Conservation (phyloP, 2,113 vertebrate genomes). For the Glareola pratincola region DNA sequence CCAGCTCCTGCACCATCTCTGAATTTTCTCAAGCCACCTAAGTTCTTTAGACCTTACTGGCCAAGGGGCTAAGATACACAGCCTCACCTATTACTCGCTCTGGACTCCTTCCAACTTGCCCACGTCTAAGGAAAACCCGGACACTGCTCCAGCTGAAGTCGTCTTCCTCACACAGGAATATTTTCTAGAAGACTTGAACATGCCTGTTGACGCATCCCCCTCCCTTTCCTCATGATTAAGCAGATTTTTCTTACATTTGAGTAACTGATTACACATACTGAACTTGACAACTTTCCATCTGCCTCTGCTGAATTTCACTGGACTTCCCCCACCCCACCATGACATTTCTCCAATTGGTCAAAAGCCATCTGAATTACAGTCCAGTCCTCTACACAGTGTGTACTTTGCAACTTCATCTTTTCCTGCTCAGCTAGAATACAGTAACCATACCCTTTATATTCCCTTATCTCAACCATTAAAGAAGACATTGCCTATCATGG, state of each 20-base stretch:
- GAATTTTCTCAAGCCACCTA: neutral
- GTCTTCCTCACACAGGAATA: neutral
- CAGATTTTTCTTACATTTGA: neutral
- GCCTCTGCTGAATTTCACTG: neutral
- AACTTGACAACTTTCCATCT: neutral
- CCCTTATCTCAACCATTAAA: neutral
- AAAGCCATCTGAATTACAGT: neutral
- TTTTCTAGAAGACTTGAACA: neutral
- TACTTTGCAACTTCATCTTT: neutral
- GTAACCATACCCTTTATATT: neutral
- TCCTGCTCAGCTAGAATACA: neutral
- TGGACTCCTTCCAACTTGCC: neutral
- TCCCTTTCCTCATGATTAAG: neutral
- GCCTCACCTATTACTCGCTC: neutral
- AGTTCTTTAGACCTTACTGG: neutral
- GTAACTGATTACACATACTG: neutral
- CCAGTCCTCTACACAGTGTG: too few species aligned
- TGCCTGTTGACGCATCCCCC: neutral
- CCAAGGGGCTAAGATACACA: neutral
- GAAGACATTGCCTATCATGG: neutral
- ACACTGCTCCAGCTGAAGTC: neutral
- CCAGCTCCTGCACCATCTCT: neutral
- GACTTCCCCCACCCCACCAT: too few species aligned
- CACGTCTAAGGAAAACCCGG: accelerated
- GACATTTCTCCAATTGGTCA: neutral